These are phyloP conservation scores for Dromas ardeola DNA, from an alignment of 2,113 vertebrate genomes.

Conservation along the genomic window DNA sequence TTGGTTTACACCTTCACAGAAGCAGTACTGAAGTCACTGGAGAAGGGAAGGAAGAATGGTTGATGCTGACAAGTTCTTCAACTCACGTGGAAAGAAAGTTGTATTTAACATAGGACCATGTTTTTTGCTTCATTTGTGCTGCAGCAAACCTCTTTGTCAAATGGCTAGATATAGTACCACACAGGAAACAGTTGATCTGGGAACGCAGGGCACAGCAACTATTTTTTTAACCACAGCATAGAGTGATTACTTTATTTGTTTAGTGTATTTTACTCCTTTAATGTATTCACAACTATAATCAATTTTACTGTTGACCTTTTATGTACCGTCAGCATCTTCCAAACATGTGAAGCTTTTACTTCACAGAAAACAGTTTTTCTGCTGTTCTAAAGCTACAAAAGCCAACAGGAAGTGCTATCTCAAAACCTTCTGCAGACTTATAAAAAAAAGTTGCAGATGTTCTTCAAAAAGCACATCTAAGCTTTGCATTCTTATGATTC, in stretches of 20 bases:
- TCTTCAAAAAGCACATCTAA: neutral
- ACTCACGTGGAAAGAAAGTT: neutral
- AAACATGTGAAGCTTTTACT: neutral
- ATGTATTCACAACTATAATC: neutral
- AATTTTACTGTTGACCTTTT: neutral
- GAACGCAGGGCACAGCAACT: neutral
- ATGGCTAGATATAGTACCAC: neutral
- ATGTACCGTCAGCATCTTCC: neutral
- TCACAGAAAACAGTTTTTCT: neutral
- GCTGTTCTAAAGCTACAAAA: neutral
- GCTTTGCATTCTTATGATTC: neutral
- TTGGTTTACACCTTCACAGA: neutral
- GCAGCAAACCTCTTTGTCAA: neutral
- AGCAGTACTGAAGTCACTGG: neutral
- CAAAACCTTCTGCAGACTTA: neutral
- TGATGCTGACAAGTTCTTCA: neutral
- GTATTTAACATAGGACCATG: fast-evolving
- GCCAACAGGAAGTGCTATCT: neutral
- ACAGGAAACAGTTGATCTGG: fast-evolving
- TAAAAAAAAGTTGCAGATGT: neutral
- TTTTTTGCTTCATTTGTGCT: neutral
- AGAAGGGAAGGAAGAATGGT: neutral
- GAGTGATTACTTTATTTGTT: neutral
- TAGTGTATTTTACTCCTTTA: neutral
- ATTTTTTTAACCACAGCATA: neutral